These are phyloP conservation scores for Bombycilla garrulus DNA, from an alignment of 2,113 vertebrate species.

Conservation along the genomic window DNA sequence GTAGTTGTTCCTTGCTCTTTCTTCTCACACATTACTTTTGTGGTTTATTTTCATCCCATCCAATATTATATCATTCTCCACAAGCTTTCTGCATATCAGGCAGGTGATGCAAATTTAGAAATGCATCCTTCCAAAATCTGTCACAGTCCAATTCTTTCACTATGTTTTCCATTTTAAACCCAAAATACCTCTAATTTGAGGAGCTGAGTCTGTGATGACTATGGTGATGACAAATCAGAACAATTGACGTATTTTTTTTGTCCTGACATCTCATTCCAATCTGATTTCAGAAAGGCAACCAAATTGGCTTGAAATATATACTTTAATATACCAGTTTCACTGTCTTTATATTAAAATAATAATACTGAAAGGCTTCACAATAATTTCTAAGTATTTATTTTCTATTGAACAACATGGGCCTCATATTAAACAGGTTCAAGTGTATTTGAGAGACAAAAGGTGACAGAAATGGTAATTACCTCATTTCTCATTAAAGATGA, in stretches of 20 bases:
- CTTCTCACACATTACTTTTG: not conserved
- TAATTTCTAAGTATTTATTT: not conserved
- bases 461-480: conserved; percentile 59
- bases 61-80: not conserved
- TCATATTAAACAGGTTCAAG: conserved; percentile 41
- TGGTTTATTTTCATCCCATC: not conserved
- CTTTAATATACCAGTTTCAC: not conserved
- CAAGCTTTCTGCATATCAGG: not conserved
- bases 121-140: not conserved
- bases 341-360: not conserved
- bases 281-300: not conserved
- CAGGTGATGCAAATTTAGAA: not conserved
- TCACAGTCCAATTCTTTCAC: not conserved
- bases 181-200: not conserved
- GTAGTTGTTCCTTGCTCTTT: not conserved
- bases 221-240: not conserved
- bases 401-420: not conserved
- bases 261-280: not conserved
- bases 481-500: conserved; percentile 62
- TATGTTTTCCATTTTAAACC: not conserved
- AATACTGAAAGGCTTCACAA: not conserved
- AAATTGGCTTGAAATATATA: not conserved
- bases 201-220: not conserved
- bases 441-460: conserved; percentile 37
- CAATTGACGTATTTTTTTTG: not conserved